Conservation (phyloP, 1,140 invertebrate species). For the Ceratoteleas bidentatus region DNA sequence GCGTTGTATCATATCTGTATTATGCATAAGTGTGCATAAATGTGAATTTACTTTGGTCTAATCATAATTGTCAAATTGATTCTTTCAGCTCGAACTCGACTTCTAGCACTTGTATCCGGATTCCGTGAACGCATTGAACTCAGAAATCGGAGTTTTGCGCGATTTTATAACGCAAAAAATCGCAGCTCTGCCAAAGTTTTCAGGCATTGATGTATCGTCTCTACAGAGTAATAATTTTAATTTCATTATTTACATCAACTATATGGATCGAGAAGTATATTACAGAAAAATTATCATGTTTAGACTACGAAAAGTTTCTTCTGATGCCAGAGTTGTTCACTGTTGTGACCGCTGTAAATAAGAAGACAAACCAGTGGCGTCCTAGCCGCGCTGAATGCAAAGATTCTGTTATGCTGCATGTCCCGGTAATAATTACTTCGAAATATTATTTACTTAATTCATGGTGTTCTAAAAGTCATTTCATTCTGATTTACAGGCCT, state of each 20-base stretch:
- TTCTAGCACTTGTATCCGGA: not conserved
- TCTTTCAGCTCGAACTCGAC: not conserved
- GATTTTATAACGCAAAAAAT: not conserved
- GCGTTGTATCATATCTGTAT: not conserved
- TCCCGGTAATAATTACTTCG: not conserved
- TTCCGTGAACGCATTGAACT: not conserved
- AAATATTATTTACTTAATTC: not conserved
- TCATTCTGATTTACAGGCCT: not conserved
- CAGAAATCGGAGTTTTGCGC: not conserved
- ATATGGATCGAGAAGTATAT: not conserved
- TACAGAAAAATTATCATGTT: not conserved
- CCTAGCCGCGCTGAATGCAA: conserved; percentile 12
- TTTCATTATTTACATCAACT: not conserved
- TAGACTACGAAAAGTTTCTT: not conserved
- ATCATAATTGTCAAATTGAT: no score
- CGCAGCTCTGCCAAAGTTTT: not conserved
- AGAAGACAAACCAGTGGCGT: conserved; percentile 15
- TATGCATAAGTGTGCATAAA: no score
- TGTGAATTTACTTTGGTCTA: no score
- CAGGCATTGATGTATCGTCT: not conserved
- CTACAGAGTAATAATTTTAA: not conserved
- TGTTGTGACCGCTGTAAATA: conserved; percentile 9
- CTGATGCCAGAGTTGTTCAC: conserved; percentile 1
- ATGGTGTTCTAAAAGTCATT: not conserved
- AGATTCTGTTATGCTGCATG: not conserved